phyloP scores from a whole-genome alignment of 2,888 invertebrate species.

The Hyalella azteca region DNA sequence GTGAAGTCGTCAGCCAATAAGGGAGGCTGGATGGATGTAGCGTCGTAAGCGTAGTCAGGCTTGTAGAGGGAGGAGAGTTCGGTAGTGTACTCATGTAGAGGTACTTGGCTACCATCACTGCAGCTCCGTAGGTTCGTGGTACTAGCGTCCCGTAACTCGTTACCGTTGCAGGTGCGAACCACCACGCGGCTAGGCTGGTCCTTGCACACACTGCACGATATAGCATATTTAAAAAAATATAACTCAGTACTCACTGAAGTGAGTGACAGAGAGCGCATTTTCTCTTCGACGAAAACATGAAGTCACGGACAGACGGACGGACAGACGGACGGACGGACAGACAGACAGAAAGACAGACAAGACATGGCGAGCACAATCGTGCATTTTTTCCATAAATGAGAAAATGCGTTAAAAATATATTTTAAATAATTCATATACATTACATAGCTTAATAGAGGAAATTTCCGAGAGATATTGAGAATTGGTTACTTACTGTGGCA shows the following conservation, averaged over 20 bases:
- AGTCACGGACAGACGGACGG: no score
- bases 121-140: conserved; percentile 56
- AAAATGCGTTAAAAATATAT: no score
- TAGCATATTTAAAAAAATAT: neutral
- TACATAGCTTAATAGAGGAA: neutral
- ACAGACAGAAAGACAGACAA: no score
- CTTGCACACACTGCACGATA: conserved; percentile 45
- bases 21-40: conserved; percentile 1
- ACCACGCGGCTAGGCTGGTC: conserved; percentile 67
- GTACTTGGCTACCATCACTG: conserved; percentile 21
- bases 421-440: neutral
- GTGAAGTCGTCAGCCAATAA: conserved; percentile 25
- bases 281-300: no score
- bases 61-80: conserved; percentile 19
- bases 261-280: no score
- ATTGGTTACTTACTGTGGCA: no score
- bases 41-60: conserved; percentile 34
- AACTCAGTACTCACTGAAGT: no score
- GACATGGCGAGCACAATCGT: no score
- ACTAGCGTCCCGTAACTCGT: conserved; percentile 69
- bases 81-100: conserved; percentile 11
- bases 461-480: neutral
- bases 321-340: no score
- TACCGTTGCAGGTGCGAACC: conserved; percentile 79
- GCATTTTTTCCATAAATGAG: no score